Conservation (phyloP, 2,113 vertebrate species). For the Eulemur rufifrons region DNA sequence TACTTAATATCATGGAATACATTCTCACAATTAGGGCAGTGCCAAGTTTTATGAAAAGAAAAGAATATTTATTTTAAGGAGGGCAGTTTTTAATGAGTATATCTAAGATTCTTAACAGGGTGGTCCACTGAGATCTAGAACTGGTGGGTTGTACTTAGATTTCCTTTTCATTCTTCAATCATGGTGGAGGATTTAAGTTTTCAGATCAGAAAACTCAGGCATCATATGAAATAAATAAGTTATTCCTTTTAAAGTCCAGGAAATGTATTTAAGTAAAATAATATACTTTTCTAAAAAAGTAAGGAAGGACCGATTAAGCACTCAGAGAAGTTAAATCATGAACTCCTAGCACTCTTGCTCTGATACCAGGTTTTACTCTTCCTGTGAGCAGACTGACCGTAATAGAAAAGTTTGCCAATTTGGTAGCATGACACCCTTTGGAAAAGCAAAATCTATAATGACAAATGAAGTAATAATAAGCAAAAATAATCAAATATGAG, state of each 20-base stretch:
- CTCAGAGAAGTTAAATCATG: neutral
- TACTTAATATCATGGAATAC: neutral
- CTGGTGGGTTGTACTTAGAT: neutral
- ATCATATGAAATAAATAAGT: neutral
- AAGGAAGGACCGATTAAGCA: neutral
- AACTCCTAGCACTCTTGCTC: fast-evolving
- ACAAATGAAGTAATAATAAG: neutral
- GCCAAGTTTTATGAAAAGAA: neutral
- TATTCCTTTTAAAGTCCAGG: neutral
- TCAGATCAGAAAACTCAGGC: neutral
- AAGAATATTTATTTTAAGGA: neutral
- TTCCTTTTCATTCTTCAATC: neutral
- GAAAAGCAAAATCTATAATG: constrained; percentile 8
- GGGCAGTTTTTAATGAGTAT: neutral
- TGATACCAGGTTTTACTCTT: neutral
- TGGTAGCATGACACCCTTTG: neutral
- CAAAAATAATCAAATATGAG: neutral
- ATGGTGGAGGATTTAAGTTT: neutral
- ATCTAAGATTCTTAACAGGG: neutral
- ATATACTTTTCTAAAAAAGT: neutral
- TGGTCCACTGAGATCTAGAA: neutral
- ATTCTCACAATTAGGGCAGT: neutral
- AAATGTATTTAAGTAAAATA: neutral
- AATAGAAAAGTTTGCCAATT: neutral
- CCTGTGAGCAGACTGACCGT: fast-evolving